These are phyloP conservation scores for Anthopleura sola DNA, from an alignment of 64 coral and sea anemone genomes.

Conservation along the genomic window DNA sequence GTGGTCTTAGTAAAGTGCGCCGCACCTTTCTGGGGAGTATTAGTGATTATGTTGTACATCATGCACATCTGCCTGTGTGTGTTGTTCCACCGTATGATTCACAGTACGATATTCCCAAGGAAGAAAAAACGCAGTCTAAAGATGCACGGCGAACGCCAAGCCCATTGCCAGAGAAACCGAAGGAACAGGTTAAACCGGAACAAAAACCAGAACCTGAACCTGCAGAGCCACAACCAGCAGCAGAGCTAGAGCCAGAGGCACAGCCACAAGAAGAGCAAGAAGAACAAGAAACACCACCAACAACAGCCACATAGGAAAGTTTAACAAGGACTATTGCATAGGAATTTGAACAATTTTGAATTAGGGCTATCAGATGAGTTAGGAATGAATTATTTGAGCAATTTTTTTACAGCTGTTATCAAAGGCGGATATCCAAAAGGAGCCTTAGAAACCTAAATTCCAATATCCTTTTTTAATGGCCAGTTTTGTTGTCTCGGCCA, in stretches of 20 bases:
- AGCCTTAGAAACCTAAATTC: too few species aligned
- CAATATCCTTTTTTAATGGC: too few species aligned
- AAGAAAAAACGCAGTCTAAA: neutral
- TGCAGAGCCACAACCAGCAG: neutral
- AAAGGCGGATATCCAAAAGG: too few species aligned
- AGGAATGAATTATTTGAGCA: neutral
- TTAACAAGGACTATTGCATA: neutral
- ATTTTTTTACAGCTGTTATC: neutral
- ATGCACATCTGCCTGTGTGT: slow-evolving; percentile 73
- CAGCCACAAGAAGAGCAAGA: neutral
- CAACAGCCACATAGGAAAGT: neutral
- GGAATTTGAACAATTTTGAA: slow-evolving; percentile 1
- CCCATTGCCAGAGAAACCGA: neutral
- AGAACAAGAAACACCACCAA: neutral
- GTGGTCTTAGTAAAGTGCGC: slow-evolving; percentile 70
- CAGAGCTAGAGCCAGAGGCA: neutral
- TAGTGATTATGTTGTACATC: slow-evolving; percentile 89
- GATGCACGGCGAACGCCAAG: neutral
- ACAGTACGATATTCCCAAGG: neutral
- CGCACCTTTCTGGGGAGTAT: slow-evolving; percentile 90
- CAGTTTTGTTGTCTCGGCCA: too few species aligned
- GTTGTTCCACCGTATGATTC: slow-evolving; percentile 22
- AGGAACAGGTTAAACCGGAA: neutral
- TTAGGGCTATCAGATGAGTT: neutral
- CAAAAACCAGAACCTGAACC: neutral